Percentiles rank a stretch among this genome's conserved stretches.
Evolutionary conservation across 2,888 invertebrate genomes (phyloP).

Genomic region (Drosophila neoperkinsi): DNA sequence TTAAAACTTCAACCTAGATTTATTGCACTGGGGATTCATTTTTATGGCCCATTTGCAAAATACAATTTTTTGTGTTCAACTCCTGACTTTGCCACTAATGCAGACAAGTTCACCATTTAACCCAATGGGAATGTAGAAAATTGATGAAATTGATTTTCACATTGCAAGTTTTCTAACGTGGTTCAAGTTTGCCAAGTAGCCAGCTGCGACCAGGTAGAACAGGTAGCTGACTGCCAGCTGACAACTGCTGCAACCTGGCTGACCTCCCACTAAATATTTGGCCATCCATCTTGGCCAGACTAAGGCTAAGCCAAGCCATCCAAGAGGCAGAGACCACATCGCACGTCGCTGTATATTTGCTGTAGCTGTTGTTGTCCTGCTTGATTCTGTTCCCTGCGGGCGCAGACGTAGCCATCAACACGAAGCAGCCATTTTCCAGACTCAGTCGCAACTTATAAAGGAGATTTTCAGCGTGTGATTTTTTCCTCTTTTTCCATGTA

Average conservation of each 20-base stretch:
- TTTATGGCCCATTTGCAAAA: not conserved
- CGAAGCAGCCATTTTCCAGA: conserved; percentile 61
- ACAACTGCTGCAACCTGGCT: conserved; percentile 57
- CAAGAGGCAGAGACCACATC: conserved; percentile 5
- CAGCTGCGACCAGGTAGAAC: conserved; percentile 19
- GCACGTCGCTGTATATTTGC: conserved; percentile 50
- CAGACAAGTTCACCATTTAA: conserved; percentile 8
- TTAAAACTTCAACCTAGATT: not conserved
- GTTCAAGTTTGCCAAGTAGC: conserved; percentile 39
- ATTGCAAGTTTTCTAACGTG: conserved; percentile 68
- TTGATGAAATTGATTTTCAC: conserved; percentile 76
- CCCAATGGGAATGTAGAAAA: conserved; percentile 51
- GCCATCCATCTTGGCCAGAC: conserved; percentile 68
- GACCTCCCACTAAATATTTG: conserved; percentile 72
- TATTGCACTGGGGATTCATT: not conserved
- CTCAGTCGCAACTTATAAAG: conserved; percentile 53
- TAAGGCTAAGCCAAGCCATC: conserved; percentile 9
- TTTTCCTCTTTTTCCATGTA: conserved; percentile 41
- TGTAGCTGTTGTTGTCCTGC: conserved; percentile 19
- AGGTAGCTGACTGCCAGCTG: conserved; percentile 19
- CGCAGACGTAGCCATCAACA: conserved; percentile 77
- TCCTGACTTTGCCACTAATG: conserved; percentile 5
- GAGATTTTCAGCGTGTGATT: conserved; percentile 29
- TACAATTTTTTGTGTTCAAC: not conserved
- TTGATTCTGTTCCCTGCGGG: conserved; percentile 58